These are phyloP conservation scores for Merodon equestris DNA, from an alignment of 2,888 invertebrate genomes.

Conservation along the genomic window DNA sequence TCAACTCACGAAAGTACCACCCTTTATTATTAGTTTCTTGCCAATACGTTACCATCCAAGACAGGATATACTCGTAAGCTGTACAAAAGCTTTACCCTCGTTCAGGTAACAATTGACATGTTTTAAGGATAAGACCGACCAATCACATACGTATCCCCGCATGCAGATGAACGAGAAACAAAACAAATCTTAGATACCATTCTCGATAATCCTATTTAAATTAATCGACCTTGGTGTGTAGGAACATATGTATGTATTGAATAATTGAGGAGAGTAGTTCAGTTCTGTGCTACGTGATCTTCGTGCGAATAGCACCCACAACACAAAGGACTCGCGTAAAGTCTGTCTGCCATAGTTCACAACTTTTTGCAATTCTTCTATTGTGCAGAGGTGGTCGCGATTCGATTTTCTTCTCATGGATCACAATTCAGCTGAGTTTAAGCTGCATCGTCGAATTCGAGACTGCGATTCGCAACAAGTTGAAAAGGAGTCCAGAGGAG, in stretches of 20 bases:
- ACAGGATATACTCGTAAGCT: too few species aligned
- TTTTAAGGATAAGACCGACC: constrained; percentile 23
- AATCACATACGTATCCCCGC: neutral
- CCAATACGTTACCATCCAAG: too few species aligned
- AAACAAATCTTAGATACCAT: constrained; percentile 43
- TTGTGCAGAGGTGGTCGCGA: neutral
- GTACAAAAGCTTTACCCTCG: too few species aligned
- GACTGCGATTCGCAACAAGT: too few species aligned
- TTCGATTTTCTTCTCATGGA: too few species aligned
- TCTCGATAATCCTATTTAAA: constrained; percentile 61
- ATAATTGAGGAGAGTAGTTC: constrained; percentile 47
- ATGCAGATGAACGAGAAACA: neutral
- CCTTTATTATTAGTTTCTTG: constrained; percentile 28
- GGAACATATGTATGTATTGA: too few species aligned
- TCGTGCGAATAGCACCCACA: constrained; percentile 42
- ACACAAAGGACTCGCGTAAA: constrained; percentile 17
- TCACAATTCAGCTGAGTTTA: too few species aligned
- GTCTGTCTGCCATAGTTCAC: too few species aligned
- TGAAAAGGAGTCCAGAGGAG: neutral
- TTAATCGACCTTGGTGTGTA: constrained; percentile 47
- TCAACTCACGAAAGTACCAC: neutral
- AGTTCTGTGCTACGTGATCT: constrained; percentile 57
- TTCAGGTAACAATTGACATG: constrained; percentile 41
- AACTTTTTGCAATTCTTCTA: too few species aligned
- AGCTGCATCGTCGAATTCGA: too few species aligned